These are phyloP conservation scores for Agrochola lota DNA, from an alignment of 2,888 invertebrate genomes.

Conservation along the genomic window DNA sequence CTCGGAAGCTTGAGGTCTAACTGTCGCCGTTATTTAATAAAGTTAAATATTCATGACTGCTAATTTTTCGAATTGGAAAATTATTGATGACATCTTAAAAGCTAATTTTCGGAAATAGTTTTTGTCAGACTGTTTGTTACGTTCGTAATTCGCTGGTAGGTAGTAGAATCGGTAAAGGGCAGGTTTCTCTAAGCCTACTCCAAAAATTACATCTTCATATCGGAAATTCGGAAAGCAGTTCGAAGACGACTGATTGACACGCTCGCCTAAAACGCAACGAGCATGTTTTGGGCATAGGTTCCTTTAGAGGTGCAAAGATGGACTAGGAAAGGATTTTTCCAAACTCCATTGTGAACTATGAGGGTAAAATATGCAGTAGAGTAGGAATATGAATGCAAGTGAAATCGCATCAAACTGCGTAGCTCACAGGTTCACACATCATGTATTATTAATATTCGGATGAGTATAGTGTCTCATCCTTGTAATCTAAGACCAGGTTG, in stretches of 20 bases:
- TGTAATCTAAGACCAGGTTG: too few relatives aligned
- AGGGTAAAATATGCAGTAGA: neutral
- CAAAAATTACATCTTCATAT: neutral
- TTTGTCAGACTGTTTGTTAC: too few relatives aligned
- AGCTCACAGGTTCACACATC: neutral
- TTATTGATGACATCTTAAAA: neutral
- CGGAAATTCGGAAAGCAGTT: neutral
- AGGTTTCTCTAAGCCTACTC: neutral
- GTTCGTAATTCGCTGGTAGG: too few relatives aligned
- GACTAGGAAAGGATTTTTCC: neutral
- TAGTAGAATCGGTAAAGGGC: neutral
- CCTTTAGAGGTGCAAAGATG: neutral
- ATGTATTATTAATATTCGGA: neutral
- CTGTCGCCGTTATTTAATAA: conserved; percentile 14
- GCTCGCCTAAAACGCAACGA: neutral
- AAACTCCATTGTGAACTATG: neutral
- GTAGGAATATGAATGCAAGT: neutral
- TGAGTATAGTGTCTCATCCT: too few relatives aligned
- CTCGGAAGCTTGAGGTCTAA: conserved; percentile 25
- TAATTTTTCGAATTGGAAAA: conserved; percentile 5
- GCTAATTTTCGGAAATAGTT: neutral
- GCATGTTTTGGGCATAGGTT: neutral
- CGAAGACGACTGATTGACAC: neutral
- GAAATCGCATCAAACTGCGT: neutral
- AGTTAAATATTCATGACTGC: conserved; percentile 28